Evolutionary conservation across 2,113 vertebrate genomes (phyloP).

Genomic region (Calidris pugnax): DNA sequence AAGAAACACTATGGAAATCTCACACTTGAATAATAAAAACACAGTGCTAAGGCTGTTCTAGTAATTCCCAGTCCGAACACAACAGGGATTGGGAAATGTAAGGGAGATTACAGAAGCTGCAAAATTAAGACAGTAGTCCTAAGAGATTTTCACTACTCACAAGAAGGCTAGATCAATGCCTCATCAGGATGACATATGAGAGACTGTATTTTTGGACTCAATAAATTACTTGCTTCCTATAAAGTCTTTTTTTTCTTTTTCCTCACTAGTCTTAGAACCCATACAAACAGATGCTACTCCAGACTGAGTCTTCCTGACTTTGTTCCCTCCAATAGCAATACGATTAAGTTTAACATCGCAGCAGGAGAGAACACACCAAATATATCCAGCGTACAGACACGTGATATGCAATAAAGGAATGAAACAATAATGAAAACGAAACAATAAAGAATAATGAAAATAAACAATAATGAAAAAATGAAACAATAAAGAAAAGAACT

Average conservation of each 20-base stretch:
- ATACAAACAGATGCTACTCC: not conserved
- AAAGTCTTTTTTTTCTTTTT: not conserved
- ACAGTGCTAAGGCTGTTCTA: not conserved
- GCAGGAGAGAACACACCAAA: not conserved
- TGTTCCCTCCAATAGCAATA: not conserved
- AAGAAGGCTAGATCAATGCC: not conserved
- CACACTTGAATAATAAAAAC: not conserved
- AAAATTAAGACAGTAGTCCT: not conserved
- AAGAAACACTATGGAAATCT: not conserved
- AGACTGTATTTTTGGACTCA: not conserved
- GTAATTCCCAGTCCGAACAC: not conserved
- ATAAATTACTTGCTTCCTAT: not conserved
- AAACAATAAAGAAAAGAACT: not conserved
- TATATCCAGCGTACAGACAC: not conserved
- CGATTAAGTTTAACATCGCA: not conserved
- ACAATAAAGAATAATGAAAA: not conserved
- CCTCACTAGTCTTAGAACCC: not conserved
- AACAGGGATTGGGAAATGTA: rapidly evolving
- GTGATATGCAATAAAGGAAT: not conserved
- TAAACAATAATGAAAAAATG: no score
- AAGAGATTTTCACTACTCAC: not conserved
- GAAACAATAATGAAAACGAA: no score
- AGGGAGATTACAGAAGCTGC: not conserved
- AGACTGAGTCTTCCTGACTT: not conserved
- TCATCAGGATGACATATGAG: not conserved